A percentile compares a stretch with the other conserved stretches of the same genome.
These are phyloP conservation scores for Leptothorax acervorum DNA, from an alignment of 2,888 invertebrate genomes.

Conservation along the genomic window DNA sequence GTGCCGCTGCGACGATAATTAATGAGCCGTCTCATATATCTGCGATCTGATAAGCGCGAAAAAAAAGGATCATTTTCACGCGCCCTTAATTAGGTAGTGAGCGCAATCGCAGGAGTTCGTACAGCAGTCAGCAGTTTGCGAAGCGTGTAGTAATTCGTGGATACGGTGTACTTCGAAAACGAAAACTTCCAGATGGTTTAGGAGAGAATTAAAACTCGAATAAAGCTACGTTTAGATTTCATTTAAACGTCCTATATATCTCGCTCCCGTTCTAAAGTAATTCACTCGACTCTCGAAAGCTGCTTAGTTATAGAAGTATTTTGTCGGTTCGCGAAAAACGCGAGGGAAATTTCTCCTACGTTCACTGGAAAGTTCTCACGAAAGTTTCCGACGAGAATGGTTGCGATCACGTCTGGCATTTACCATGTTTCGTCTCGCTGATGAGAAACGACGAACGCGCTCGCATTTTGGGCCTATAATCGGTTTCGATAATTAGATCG, in stretches of 20 bases:
- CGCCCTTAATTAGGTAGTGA: constrained; percentile 38
- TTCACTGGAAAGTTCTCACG: constrained; percentile 37
- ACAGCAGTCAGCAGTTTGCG: neutral
- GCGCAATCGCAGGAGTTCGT: neutral
- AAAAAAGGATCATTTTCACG: constrained; percentile 48
- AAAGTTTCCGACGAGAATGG: constrained; percentile 29
- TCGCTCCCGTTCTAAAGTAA: constrained; percentile 17
- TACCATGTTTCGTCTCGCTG: constrained; percentile 48
- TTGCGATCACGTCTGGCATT: constrained; percentile 44
- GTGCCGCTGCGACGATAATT: constrained; percentile 44
- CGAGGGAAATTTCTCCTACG: constrained; percentile 19
- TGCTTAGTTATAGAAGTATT: constrained; percentile 40
- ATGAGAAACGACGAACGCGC: constrained; percentile 22
- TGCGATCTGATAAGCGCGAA: constrained; percentile 64
- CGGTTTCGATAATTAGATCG: constrained; percentile 75
- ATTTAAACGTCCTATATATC: neutral
- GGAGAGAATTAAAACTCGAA: constrained; percentile 1
- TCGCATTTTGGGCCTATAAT: constrained; percentile 50
- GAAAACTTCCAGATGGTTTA: neutral
- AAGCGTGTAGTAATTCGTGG: neutral
- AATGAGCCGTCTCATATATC: constrained; percentile 53
- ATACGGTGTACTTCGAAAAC: neutral
- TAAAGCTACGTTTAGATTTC: constrained; percentile 10
- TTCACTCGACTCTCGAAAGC: constrained; percentile 15
- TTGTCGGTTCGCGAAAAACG: constrained; percentile 32